Evolutionary conservation across 2,888 invertebrate genomes (phyloP), one percentile per base, ranked within the genome.

Genomic region (Lepidocyrtinus sp.): DNA sequence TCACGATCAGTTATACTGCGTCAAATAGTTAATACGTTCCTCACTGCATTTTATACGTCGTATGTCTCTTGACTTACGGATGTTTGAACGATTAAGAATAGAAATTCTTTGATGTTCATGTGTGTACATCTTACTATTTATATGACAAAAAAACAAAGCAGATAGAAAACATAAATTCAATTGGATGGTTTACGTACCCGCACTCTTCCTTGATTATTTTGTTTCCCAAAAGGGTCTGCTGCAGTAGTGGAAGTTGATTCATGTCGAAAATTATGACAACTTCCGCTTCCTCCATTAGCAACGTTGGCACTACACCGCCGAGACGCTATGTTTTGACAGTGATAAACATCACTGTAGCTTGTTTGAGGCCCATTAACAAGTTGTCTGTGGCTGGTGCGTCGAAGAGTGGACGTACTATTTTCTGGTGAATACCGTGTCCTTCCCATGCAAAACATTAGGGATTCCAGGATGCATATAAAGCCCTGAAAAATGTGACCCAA

Each of bases 401-500:
- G 71, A 12, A 73, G 17, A 15, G 82, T 82, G 7, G 82, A 78
- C 3, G 75, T 63, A 22, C 82, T 82, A 63, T 70, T 78, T 46
- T 78, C 81, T 2, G 81, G 81, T 2, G 81, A 81, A 46, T 62
- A 67, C 3, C 72, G 72, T 45, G 68, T 3, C 46, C 71, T 71
- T 63, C 74, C 67, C 45, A 78, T 72, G 59, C 82, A 82, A 1
- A 61, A 3, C 74, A 69, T 50, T 12, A 82, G 1, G 0, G 82
- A 82, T 22, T 69, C 72, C 27, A 82, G 3, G 45, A 84, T 82
- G 27, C 81, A 75, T 3, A 72, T 70, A 26, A 84, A 76, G 15
- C 84, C 84, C 83, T 84, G 69, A 12, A n/a, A n/a, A n/a, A n/a
- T n/a, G n/a, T n/a, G n/a, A n/a, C n/a, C n/a, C n/a, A n/a, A n/a